Conservation (phyloP, 2,888 invertebrate genomes). For the Philhelius pedissequus region DNA sequence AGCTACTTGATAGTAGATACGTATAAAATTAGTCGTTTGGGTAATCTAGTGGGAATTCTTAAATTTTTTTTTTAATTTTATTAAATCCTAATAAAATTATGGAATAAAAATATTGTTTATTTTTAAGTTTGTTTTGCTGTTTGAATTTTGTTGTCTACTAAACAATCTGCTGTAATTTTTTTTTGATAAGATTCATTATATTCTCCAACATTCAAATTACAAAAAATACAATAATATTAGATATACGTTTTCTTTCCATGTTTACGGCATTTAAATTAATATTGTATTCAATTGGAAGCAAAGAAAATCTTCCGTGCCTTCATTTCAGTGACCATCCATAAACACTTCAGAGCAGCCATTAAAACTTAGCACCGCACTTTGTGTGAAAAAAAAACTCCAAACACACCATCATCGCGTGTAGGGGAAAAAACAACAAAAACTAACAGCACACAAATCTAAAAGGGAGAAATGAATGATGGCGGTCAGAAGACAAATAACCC, state of each 20-base stretch:
- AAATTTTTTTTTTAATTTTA: no score
- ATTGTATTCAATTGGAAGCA: constrained; percentile 2
- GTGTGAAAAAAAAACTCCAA: not conserved
- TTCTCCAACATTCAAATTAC: not conserved
- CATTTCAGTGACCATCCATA: constrained; percentile 74
- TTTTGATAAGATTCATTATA: no score
- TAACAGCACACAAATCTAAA: constrained; percentile 43
- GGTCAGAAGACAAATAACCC: constrained; percentile 78
- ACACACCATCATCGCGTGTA: constrained; percentile 61
- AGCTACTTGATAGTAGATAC: no score
- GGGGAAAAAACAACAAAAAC: constrained; percentile 35
- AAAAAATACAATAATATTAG: not conserved
- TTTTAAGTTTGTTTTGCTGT: no score
- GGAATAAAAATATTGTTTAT: no score
- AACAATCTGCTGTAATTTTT: no score
- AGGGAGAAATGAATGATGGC: constrained; percentile 77
- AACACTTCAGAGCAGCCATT: constrained; percentile 79
- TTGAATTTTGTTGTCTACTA: no score
- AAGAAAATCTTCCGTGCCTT: constrained; percentile 57
- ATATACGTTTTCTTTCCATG: constrained; percentile 11
- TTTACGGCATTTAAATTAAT: not conserved
- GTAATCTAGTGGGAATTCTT: no score
- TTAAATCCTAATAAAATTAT: no score
- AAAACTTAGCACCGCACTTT: constrained; percentile 72
- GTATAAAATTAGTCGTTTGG: no score